Percentiles rank a stretch among this genome's conserved stretches.
phyloP scores from a whole-genome alignment of 2,888 invertebrate genomes.

The Meiosimyza platycephala region DNA sequence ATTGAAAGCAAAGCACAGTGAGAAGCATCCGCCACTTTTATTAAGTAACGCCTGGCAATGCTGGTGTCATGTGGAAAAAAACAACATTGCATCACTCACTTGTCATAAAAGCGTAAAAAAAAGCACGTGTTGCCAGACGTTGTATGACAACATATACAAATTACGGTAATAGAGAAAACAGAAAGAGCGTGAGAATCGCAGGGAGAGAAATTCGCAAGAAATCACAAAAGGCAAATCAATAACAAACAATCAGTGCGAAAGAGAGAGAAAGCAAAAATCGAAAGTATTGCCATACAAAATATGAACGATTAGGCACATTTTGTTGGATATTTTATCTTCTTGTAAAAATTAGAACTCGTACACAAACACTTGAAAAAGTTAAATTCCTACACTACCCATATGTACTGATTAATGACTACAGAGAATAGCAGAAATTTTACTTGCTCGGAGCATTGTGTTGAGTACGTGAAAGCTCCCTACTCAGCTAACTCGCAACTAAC shows the following conservation, averaged over 20 bases:
- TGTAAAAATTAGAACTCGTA: neutral
- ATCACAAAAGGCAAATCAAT: neutral
- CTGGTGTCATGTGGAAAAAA: constrained; percentile 11
- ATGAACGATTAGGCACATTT: neutral
- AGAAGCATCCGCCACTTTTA: neutral
- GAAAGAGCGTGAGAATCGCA: neutral
- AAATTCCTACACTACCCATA: neutral
- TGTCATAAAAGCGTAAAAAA: constrained; percentile 55
- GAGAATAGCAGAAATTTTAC: neutral
- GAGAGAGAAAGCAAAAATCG: constrained; percentile 8
- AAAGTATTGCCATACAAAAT: constrained; percentile 17
- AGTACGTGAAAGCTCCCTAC: neutral
- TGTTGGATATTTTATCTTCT: constrained; percentile 2
- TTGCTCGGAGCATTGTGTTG: neutral
- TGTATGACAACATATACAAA: constrained; percentile 32
- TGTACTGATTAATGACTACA: neutral
- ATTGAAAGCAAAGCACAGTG: constrained; percentile 1
- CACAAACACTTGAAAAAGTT: constrained; percentile 1
- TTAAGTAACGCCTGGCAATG: constrained; percentile 20
- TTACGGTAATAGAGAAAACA: constrained; percentile 27
- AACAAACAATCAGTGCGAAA: constrained; percentile 15
- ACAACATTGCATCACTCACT: constrained; percentile 40
- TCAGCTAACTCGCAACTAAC: neutral
- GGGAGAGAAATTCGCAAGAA: neutral
- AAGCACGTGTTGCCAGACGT: constrained; percentile 61